A percentile compares a stretch with the other conserved stretches of the same genome.
Evolutionary conservation across 2,113 vertebrate species (phyloP).

Genomic region (Jacana jacana): DNA sequence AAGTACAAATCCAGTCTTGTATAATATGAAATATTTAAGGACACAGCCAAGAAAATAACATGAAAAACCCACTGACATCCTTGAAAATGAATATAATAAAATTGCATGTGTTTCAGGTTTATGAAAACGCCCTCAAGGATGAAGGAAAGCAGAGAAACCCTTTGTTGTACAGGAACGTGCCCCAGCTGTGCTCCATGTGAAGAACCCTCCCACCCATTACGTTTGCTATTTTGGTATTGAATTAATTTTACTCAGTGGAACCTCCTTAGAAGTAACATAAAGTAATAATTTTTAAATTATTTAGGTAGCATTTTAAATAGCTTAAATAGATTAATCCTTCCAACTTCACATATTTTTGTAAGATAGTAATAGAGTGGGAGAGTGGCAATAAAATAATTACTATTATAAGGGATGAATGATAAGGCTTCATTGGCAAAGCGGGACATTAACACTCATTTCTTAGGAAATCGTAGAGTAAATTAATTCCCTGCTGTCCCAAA

Average conservation of each 20-base stretch:
- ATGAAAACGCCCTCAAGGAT: not conserved
- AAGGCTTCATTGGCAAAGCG: not conserved
- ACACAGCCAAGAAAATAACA: not conserved
- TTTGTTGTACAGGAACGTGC: not conserved
- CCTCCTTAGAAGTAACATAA: not conserved
- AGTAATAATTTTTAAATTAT: not conserved
- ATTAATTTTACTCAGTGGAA: not conserved
- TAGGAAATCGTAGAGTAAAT: not conserved
- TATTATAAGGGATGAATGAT: not conserved
- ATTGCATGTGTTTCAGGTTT: not conserved
- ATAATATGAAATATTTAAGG: not conserved
- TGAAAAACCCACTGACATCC: not conserved
- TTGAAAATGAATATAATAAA: not conserved
- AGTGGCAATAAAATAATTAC: not conserved
- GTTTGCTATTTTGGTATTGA: not conserved
- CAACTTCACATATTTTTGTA: not conserved
- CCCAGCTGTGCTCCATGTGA: accelerated
- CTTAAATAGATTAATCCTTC: not conserved
- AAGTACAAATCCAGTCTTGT: not conserved
- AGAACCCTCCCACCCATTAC: not conserved
- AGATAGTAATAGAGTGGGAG: not conserved
- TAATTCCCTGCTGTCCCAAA: not conserved
- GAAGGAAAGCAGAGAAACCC: not conserved
- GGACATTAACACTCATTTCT: not conserved
- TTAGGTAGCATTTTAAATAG: not conserved